Evolutionary conservation across 2,113 vertebrate genomes (phyloP), one percentile per base, ranked within the genome.

Genomic region (Toxostoma redivivum): DNA sequence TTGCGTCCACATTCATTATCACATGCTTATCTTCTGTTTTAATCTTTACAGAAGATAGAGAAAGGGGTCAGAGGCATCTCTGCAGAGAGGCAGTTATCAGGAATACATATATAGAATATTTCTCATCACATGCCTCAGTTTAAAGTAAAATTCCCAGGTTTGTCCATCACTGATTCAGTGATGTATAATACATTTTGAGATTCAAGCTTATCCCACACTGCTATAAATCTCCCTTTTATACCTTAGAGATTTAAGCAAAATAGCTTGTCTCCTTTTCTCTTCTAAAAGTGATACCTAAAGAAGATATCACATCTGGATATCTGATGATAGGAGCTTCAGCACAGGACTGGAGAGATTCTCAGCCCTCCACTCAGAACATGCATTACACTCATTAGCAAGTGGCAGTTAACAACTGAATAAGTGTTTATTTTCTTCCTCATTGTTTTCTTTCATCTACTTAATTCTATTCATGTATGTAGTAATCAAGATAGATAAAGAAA

Each of bases 121-220:
- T 33, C 13, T 77, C 61, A 58, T 11, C 25, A 38, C 31, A 25
- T 0, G 4, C 1, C 4, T 60, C 6, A 54, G 11, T 45, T 78
- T 47, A 20, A 74, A 87, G 50, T 23, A 28, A 67, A 79, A 76
- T 50, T 53, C 31, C 40, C 19, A 33, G 13, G 2, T 81, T 85
- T 57, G 44, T 25, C 15, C 8, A 20, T 21, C 8, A 18, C 17
- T 11, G 19, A 30, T 35, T 31, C n/a, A 44, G n/a, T 50, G 0
- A 74, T 67, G 74, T 28, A 12, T 87, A 92, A 67, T 27, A 5
- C 1, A 2, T n/a, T 87, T 84, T 13, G 30, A 81, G 23, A 50
- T 51, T 7, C 5, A 79, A 89, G 1, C 2, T 6, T 24, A 24
- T 44, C 6, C 51, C 20, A 2, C 5, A 12, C 3, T 12, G 5